Conservation (phyloP, 2,888 invertebrate species). For the Amphipyra tragopoginis region DNA sequence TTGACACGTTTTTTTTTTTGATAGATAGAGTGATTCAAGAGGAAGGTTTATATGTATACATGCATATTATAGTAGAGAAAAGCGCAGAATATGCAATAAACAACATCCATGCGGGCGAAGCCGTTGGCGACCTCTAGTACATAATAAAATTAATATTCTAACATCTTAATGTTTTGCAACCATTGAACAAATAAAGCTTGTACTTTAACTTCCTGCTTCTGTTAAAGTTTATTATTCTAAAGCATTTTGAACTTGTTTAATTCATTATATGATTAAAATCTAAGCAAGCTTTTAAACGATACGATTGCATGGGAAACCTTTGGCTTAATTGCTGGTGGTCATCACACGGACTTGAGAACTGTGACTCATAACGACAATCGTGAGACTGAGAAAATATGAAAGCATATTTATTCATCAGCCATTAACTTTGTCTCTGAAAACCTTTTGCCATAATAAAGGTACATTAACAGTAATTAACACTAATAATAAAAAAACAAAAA, state of each 20-base stretch:
- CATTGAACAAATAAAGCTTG: too few relatives aligned
- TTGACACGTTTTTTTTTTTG: too few relatives aligned
- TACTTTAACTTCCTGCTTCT: conserved; percentile 19
- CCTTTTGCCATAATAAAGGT: background rate
- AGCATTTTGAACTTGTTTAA: conserved; percentile 35
- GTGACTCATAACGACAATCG: conserved; percentile 46
- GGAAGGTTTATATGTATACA: too few relatives aligned
- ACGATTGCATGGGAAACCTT: conserved; percentile 55
- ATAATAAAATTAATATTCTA: too few relatives aligned
- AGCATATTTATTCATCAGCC: background rate
- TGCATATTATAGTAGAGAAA: too few relatives aligned
- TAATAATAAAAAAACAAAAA: too few relatives aligned
- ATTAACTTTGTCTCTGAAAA: background rate
- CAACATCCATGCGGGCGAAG: too few relatives aligned
- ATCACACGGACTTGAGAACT: conserved; percentile 42
- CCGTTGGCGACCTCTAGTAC: too few relatives aligned
- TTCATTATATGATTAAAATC: conserved; percentile 52
- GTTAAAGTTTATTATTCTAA: conserved; percentile 8
- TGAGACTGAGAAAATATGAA: conserved; percentile 53
- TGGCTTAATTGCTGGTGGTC: conserved; percentile 53
- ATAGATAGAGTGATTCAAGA: too few relatives aligned
- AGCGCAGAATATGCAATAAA: too few relatives aligned
- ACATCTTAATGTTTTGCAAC: too few relatives aligned
- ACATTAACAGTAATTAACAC: too few relatives aligned
- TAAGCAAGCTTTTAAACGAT: conserved; percentile 48